Percentiles rank a stretch among this genome's conserved stretches.
phyloP scores from a whole-genome alignment of 2,888 invertebrate species.

The Tholera decimalis region DNA sequence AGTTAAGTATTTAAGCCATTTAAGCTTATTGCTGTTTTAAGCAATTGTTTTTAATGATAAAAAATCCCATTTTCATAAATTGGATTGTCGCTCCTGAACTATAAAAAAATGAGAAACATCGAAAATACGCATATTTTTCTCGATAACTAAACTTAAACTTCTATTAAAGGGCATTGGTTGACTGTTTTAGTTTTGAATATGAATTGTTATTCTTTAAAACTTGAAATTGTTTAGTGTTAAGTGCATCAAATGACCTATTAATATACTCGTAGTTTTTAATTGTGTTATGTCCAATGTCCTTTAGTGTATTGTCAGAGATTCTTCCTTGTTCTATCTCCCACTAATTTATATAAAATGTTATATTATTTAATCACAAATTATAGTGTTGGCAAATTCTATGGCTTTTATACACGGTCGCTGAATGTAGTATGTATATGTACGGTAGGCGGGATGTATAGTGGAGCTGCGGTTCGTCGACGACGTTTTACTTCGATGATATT shows the following conservation, averaged over 20 bases:
- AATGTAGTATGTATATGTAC: conserved; percentile 84
- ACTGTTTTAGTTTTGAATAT: conserved; percentile 47
- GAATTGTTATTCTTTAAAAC: conserved; percentile 42
- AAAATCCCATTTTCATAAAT: conserved; percentile 76
- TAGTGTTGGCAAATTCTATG: conserved; percentile 81
- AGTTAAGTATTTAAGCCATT: conserved; percentile 76
- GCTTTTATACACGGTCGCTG: conserved; percentile 87
- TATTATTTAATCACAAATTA: conserved; percentile 76
- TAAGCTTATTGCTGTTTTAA: conserved; percentile 84
- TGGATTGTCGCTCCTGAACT: conserved; percentile 76
- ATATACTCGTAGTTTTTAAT: conserved; percentile 45
- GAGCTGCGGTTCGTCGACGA: conserved; percentile 48
- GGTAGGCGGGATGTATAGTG: conserved; percentile 83
- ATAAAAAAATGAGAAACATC: conserved; percentile 70
- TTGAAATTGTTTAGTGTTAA: conserved; percentile 52
- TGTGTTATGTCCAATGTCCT: conserved; percentile 71
- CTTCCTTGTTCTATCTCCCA: conserved; percentile 67
- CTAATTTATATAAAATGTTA: conserved; percentile 70
- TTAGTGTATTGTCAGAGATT: conserved; percentile 58
- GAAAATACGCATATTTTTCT: conserved; percentile 71
- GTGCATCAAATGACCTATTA: conserved; percentile 48
- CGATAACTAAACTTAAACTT: conserved; percentile 51
- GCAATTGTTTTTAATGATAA: conserved; percentile 77
- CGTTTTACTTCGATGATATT: conserved; percentile 15
- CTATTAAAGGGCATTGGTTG: conserved; percentile 62